Conservation (phyloP, 2,113 vertebrate species). For the Syrmaticus mikado region DNA sequence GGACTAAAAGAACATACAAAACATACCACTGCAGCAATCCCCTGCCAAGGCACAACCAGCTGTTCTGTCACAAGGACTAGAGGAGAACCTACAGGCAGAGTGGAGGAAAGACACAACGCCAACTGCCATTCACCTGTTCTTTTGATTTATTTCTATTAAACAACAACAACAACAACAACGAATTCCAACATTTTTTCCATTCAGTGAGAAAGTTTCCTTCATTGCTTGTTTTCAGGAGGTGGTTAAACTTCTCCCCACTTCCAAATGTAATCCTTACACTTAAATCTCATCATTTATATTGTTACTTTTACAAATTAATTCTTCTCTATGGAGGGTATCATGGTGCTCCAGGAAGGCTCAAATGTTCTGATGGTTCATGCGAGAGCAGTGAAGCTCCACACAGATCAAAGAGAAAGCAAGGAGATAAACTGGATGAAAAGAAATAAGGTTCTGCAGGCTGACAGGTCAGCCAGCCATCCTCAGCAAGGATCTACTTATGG, state of each 20-base stretch:
- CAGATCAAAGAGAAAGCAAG: not conserved
- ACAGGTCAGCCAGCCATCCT: not conserved
- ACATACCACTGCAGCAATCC: not conserved
- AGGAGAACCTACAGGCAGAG: not conserved
- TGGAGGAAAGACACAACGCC: not conserved
- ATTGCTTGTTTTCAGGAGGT: not conserved
- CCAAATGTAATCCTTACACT: not conserved
- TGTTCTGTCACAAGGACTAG: not conserved
- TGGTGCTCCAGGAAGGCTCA: not conserved
- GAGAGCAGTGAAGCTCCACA: not conserved
- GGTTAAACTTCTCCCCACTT: not conserved
- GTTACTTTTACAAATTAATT: slow-evolving; percentile 39
- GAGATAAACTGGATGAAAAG: not conserved
- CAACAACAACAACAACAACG: slow-evolving; percentile 41
- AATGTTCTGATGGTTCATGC: not conserved
- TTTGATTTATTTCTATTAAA: not conserved
- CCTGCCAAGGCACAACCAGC: not conserved
- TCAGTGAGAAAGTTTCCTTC: not conserved
- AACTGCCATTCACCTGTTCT: not conserved
- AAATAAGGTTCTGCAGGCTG: not conserved
- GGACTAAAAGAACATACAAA: not conserved
- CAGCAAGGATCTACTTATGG: not conserved
- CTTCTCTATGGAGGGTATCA: not conserved
- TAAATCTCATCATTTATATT: not conserved
- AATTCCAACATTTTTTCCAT: not conserved